These are phyloP conservation scores for Trichonephila inaurata DNA, from an alignment of 1,140 invertebrate species.

Conservation along the genomic window DNA sequence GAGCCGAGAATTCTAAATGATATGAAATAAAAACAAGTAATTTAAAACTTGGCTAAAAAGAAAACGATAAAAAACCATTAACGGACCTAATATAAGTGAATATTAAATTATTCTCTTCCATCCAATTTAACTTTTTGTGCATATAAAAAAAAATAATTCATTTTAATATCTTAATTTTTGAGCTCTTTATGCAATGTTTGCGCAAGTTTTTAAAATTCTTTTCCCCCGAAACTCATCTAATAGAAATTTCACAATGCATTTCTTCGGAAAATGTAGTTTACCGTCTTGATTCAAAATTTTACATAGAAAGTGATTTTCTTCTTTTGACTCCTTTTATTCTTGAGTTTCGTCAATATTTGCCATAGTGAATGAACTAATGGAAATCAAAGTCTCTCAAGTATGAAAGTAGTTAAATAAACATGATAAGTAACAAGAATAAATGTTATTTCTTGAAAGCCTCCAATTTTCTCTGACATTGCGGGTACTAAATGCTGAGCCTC, in stretches of 20 bases:
- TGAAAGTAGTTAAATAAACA: constrained; percentile 59
- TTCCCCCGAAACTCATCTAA: no score
- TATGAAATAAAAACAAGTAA: no score
- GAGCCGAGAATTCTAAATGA: no score
- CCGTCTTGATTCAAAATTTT: background rate
- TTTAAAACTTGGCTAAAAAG: no score
- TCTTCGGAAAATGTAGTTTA: background rate
- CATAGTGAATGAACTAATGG: constrained; percentile 29
- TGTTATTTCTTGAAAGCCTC: constrained; percentile 8
- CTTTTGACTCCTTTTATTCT: background rate
- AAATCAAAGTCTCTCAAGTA: constrained; percentile 16
- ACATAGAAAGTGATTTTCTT: background rate
- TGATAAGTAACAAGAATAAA: constrained; percentile 48
- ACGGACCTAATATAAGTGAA: no score
- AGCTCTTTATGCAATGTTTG: no score
- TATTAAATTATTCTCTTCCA: no score
- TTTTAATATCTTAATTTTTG: no score
- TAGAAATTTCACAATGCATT: background rate
- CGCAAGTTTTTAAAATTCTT: no score
- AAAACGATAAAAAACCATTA: no score
- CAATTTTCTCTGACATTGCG: background rate
- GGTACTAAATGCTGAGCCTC: constrained; percentile 1
- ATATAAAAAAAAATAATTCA: no score
- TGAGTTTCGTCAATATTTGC: constrained; percentile 48
- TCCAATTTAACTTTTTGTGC: no score